Evolutionary conservation across 1,140 invertebrate genomes (phyloP).

Genomic region (Mycetomoellerius zeteki): DNA sequence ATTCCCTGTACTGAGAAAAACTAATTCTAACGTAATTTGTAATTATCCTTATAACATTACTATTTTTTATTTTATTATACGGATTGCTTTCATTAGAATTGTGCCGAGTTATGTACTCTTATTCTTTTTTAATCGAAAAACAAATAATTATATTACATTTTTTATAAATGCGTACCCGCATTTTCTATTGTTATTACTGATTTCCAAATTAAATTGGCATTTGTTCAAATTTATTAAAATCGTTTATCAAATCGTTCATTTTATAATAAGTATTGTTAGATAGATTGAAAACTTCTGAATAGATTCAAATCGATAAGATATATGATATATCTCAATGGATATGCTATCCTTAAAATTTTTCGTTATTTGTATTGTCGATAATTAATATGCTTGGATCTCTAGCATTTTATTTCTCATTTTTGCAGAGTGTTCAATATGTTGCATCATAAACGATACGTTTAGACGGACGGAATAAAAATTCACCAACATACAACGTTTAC

Average conservation of each 20-base stretch:
- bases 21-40: slow-evolving; percentile 8
- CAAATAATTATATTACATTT: neutral
- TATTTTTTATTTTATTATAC: slow-evolving; percentile 5
- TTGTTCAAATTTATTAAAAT: neutral
- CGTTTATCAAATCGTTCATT: too few species aligned
- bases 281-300: neutral
- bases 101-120: neutral
- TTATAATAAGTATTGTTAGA: neutral
- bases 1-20: neutral
- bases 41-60: neutral
- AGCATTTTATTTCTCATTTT: slow-evolving; percentile 13
- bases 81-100: neutral
- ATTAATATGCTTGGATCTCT: neutral
- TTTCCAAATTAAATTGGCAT: slow-evolving; percentile 2
- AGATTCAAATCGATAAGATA: neutral
- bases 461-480: neutral
- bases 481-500: neutral
- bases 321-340: neutral
- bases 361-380: neutral
- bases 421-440: neutral
- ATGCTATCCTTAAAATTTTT: neutral
- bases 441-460: neutral
- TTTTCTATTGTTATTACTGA: neutral
- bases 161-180: neutral
- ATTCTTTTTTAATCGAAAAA: neutral